Percentiles rank a stretch among this genome's conserved stretches.
Conservation (phyloP, 1,140 invertebrate genomes). For the Drosophila insularis region DNA sequence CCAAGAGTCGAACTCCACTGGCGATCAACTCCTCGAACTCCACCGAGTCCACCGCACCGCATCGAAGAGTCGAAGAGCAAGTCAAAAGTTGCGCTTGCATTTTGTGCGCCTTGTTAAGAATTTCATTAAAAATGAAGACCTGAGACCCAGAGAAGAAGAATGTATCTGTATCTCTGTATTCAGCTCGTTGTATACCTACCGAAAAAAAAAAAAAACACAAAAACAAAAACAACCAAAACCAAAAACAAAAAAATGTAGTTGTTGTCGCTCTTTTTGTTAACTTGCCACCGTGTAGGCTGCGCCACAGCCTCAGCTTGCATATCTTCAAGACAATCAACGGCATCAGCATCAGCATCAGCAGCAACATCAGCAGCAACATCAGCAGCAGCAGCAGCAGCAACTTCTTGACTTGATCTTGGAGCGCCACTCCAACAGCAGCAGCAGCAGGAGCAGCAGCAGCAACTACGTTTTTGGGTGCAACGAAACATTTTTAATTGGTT, state of each 20-base stretch:
- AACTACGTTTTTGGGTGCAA: slow-evolving; percentile 80
- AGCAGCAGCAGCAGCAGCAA: slow-evolving; percentile 29
- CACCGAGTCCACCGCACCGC: neutral
- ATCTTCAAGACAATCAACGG: slow-evolving; percentile 76
- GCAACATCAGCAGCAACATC: slow-evolving; percentile 51
- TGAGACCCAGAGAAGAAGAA: slow-evolving; percentile 73
- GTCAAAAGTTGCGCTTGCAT: slow-evolving; percentile 46
- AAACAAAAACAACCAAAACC: neutral
- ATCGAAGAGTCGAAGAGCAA: slow-evolving; percentile 37
- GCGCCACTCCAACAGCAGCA: slow-evolving; percentile 37
- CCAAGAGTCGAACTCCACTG: slow-evolving; percentile 1
- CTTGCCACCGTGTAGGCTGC: slow-evolving; percentile 76
- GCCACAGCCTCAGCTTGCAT: slow-evolving; percentile 55
- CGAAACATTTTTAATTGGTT: slow-evolving; percentile 82
- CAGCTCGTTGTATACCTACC: slow-evolving; percentile 43
- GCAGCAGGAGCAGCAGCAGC: slow-evolving; percentile 40
- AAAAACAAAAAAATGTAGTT: slow-evolving; percentile 72
- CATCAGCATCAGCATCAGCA: slow-evolving; percentile 50
- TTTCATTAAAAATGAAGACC: slow-evolving; percentile 82
- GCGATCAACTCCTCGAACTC: slow-evolving; percentile 10
- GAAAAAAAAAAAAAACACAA: slow-evolving; percentile 17
- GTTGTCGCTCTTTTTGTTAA: slow-evolving; percentile 71
- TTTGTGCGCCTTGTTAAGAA: slow-evolving; percentile 81
- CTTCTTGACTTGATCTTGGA: slow-evolving; percentile 4
- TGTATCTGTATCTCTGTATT: slow-evolving; percentile 47